Evolutionary conservation across 1,140 invertebrate species (phyloP).

Genomic region (Akabosia matsudoensis): DNA sequence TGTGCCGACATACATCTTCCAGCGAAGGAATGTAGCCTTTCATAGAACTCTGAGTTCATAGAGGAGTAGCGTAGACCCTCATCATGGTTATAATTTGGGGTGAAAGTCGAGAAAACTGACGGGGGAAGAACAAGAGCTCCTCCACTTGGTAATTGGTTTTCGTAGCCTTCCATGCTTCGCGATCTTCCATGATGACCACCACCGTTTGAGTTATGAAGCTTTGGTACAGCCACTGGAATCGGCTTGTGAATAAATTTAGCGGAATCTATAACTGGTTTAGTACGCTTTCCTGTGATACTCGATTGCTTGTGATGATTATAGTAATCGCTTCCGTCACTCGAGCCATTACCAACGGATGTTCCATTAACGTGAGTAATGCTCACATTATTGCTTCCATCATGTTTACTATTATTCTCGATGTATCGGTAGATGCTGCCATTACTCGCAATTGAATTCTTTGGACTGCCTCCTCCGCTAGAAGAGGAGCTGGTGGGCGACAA

Average conservation of each 20-base stretch:
- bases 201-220: neutral
- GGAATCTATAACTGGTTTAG: neutral
- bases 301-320: constrained; percentile 15
- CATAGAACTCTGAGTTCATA: neutral
- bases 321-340: neutral
- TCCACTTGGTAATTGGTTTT: constrained; percentile 3
- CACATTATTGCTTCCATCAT: neutral
- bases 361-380: constrained; percentile 30
- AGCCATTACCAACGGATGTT: neutral
- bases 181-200: neutral
- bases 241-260: constrained; percentile 3
- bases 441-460: constrained; percentile 4
- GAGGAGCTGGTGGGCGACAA: constrained; percentile 3
- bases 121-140: neutral
- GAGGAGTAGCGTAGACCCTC: neutral
- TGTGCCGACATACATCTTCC: neutral
- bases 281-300: neutral
- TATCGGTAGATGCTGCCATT: neutral
- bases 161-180: neutral
- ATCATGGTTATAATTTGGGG: neutral
- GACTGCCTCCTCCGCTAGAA: neutral
- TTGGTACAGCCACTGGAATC: neutral
- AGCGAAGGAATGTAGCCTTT: neutral
- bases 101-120: neutral
- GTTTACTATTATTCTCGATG: neutral